A percentile compares a stretch with the other conserved stretches of the same genome.
These are phyloP conservation scores for Caranx melampygus DNA, from an alignment of 2,113 vertebrate species.

Conservation along the genomic window DNA sequence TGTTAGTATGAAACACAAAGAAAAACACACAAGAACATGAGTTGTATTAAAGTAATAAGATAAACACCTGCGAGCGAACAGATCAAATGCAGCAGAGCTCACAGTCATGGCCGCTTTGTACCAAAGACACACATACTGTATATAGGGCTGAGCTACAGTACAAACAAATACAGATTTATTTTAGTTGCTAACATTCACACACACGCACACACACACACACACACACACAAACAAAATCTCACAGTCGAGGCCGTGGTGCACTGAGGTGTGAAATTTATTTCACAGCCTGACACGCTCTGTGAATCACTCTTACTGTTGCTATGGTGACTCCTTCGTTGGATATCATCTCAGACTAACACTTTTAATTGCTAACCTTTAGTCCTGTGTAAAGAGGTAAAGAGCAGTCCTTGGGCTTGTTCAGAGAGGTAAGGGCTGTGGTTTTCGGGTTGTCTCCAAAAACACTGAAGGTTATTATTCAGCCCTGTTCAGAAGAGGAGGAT, in stretches of 20 bases:
- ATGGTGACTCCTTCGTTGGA: constrained; percentile 75
- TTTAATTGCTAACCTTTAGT: constrained; percentile 80
- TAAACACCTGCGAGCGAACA: neutral
- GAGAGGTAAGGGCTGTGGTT: neutral
- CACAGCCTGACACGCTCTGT: constrained; percentile 75
- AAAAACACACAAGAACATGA: neutral
- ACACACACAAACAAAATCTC: constrained; percentile 48
- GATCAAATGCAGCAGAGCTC: neutral
- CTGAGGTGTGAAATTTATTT: constrained; percentile 82
- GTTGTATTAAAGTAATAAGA: neutral
- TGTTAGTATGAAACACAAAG: neutral
- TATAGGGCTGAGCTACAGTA: constrained; percentile 1
- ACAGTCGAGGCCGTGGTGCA: constrained; percentile 55
- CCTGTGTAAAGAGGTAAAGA: constrained; percentile 63
- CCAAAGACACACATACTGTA: constrained; percentile 1
- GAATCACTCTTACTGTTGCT: constrained; percentile 81
- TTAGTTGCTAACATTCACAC: constrained; percentile 26
- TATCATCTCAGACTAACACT: constrained; percentile 73
- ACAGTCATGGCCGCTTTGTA: neutral
- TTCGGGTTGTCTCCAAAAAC: neutral
- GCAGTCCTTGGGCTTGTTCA: constrained; percentile 30
- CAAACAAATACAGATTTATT: constrained; percentile 38
- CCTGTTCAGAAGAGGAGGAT: neutral
- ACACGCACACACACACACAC: constrained; percentile 15
- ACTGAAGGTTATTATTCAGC: neutral